Base-by-base conservation (phyloP, 2,113 vertebrate genomes). In the Epinephelus moara region DNA sequence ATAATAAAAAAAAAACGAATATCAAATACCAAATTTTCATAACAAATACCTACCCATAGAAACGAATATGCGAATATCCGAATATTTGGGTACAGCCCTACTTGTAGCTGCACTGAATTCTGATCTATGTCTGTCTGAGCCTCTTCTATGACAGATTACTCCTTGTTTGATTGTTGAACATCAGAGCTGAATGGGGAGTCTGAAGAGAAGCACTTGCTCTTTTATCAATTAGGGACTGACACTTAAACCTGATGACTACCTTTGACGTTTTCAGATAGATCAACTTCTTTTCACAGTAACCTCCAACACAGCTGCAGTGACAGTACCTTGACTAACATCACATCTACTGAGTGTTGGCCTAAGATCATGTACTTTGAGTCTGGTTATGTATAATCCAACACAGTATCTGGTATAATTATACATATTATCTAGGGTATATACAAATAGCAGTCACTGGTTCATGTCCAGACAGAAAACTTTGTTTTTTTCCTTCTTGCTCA, bases 81-180 rank as follows among this genome's bases (percentile, higher is more conserved):
- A 27, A 27, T 27, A 27, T 27, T 27, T 27, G 27, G 27, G 27
- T 27, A 27, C 27, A 27, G 27, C 27, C 27, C 27, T 27, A 27
- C 59, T 33, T 15, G 27, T 10, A 5, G 23, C 23, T 52, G 33
- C 33, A 37, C 33, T 37, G 33, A 6, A 37, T 37, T 37, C 33
- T 37, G 33, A 37, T 37, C 33, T 37, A 7, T 6, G 42, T 47
- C 2, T 68, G 55, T 52, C 52, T 72, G 60, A 50, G 60, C 6
- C 13, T 77, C 14, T n/a, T 71, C 33, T 27, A 23, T 61, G 70
- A 72, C 60, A 52, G 52, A 72, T 81, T 47, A 71, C 15, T 14
- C 12, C 59, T 59, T 19, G 42, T 70, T 75, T 71, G 42, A 40
- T 37, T 70, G 52, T 14, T 37, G 2, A 53, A 72, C 53, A 72